Percentiles rank a stretch among this genome's conserved stretches.
Evolutionary conservation across 2,113 vertebrate species (phyloP).

Genomic region (Lagopus muta): DNA sequence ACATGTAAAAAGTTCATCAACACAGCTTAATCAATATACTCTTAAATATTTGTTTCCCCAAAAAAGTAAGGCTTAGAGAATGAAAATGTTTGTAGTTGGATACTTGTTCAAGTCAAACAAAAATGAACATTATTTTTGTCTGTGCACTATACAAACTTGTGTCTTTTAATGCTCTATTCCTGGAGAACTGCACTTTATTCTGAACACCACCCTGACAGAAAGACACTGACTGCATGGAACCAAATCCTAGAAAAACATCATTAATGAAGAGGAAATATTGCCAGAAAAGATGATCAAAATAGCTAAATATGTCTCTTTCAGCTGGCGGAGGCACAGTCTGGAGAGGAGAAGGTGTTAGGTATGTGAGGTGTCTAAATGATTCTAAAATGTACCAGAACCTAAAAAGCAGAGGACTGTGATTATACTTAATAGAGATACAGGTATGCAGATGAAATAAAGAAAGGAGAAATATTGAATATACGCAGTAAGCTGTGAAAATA

Average conservation of each 20-base stretch:
- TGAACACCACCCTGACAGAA: not conserved
- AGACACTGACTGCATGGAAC: not conserved
- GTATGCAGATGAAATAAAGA: not conserved
- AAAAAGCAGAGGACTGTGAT: not conserved
- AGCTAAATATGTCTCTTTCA: not conserved
- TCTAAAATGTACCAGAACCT: not conserved
- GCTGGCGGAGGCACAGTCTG: too few species aligned
- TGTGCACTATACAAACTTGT: accelerated
- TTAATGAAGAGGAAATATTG: not conserved
- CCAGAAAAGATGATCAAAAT: not conserved
- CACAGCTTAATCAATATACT: not conserved
- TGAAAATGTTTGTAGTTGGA: not conserved
- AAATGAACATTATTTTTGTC: not conserved
- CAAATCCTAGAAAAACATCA: not conserved
- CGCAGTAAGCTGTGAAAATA: not conserved
- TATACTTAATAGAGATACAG: not conserved
- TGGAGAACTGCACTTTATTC: not conserved
- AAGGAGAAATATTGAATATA: not conserved
- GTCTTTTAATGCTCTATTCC: not conserved
- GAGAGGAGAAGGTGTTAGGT: not conserved
- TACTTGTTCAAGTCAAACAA: not conserved
- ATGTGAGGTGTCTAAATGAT: not conserved
- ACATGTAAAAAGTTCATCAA: not conserved
- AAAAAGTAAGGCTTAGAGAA: not conserved
- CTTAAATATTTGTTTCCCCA: not conserved